A percentile compares a stretch with the other conserved stretches of the same genome.
Evolutionary conservation across 2,888 invertebrate genomes (phyloP).

Genomic region (Calephelis perditalis): DNA sequence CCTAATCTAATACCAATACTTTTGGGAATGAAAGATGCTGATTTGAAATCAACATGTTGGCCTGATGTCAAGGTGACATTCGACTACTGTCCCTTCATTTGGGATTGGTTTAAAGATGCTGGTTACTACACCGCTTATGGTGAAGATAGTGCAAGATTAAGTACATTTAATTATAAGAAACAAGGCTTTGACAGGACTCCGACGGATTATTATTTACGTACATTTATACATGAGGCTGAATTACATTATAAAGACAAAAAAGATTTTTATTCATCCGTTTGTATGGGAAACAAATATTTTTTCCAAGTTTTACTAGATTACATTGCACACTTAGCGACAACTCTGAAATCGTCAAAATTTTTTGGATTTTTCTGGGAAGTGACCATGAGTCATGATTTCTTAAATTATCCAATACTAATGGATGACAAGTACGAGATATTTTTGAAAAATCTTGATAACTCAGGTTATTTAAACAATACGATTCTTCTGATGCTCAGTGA

Average conservation of each 20-base stretch:
- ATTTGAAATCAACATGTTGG: conserved; percentile 82
- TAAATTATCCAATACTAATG: conserved; percentile 71
- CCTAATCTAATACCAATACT: conserved; percentile 92
- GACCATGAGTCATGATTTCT: conserved; percentile 89
- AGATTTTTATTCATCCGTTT: conserved; percentile 81
- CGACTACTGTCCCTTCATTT: conserved; percentile 90
- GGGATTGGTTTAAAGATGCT: conserved; percentile 85
- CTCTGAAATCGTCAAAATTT: conserved; percentile 78
- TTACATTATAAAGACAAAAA: conserved; percentile 80
- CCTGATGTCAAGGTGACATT: conserved; percentile 76
- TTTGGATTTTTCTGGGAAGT: conserved; percentile 93
- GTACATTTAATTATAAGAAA: conserved; percentile 88
- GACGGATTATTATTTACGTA: conserved; percentile 90
- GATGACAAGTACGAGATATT: too few species aligned
- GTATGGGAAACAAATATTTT: conserved; percentile 83
- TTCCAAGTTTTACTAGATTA: conserved; percentile 86
- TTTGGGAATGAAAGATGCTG: conserved; percentile 82
- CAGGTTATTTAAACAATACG: conserved; percentile 81
- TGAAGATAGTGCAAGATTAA: conserved; percentile 89
- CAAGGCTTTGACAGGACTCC: conserved; percentile 87
- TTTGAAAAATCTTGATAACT: conserved; percentile 34
- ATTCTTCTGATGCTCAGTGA: conserved; percentile 89
- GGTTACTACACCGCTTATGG: conserved; percentile 89
- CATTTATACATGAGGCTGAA: conserved; percentile 85
- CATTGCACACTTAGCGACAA: conserved; percentile 79